Evolutionary conservation across 2,113 vertebrate genomes (phyloP).

Genomic region (Aviceda subcristata): DNA sequence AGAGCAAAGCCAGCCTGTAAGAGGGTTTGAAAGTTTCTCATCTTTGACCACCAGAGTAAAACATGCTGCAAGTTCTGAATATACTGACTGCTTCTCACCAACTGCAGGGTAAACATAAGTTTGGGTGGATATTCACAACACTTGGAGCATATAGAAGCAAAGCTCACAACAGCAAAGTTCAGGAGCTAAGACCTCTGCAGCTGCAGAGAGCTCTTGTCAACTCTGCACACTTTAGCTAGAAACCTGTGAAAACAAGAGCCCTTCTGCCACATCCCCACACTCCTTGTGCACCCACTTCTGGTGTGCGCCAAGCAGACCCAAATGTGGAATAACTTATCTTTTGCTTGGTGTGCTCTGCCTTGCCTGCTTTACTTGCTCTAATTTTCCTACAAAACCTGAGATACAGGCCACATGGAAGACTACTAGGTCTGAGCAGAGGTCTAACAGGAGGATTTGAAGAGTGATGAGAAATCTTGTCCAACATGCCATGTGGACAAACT

Average conservation of each 20-base stretch:
- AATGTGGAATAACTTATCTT: background rate
- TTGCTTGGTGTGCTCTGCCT: background rate
- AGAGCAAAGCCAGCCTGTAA: background rate
- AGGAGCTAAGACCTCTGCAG: background rate
- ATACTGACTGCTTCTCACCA: background rate
- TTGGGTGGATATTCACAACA: background rate
- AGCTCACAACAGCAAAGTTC: background rate
- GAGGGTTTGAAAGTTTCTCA: background rate
- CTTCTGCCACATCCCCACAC: background rate
- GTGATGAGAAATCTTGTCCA: background rate
- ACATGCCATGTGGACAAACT: rapidly evolving
- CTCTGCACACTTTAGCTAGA: background rate
- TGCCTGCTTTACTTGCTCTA: background rate
- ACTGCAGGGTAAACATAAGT: background rate
- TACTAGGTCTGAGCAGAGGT: background rate
- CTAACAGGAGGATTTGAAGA: background rate
- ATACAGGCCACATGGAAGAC: background rate
- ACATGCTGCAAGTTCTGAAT: background rate
- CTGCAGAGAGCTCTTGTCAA: background rate
- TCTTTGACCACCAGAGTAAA: background rate
- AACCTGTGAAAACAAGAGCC: background rate
- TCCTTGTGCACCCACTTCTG: too few species aligned
- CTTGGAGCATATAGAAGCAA: background rate
- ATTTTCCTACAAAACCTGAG: background rate
- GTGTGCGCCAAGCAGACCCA: background rate